These are phyloP conservation scores for Lepidocolaptes lacrymiger DNA, from an alignment of 2,797 vertebrate species.

Conservation along the genomic window DNA sequence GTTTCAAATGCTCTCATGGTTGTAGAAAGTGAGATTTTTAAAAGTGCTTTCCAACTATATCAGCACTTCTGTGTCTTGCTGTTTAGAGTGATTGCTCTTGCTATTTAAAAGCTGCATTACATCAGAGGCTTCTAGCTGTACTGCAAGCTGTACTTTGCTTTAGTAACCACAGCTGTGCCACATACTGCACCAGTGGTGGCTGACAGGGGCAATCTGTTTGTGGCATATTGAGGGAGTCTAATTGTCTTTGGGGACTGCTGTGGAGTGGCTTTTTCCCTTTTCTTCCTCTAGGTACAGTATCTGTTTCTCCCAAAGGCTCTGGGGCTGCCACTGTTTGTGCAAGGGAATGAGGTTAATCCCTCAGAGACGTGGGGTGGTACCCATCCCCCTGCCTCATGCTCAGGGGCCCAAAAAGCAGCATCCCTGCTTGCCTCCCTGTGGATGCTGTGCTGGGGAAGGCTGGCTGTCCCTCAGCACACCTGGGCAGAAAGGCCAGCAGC, in stretches of 20 bases:
- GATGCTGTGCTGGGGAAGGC: background rate
- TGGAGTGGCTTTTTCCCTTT: background rate
- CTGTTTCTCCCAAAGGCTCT: background rate
- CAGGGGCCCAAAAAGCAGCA: background rate
- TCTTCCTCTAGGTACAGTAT: background rate
- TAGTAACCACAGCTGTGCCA: constrained; percentile 9
- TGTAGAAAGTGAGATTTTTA: background rate
- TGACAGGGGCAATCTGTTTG: constrained; percentile 1
- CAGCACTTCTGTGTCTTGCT: background rate
- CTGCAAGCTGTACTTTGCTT: background rate
- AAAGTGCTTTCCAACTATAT: background rate
- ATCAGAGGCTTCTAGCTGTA: background rate
- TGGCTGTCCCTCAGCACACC: background rate
- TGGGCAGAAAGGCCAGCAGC: background rate
- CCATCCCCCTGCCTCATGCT: background rate
- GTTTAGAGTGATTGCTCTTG: background rate
- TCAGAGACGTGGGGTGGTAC: background rate
- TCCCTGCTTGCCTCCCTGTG: rapidly evolving
- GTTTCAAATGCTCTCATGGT: background rate
- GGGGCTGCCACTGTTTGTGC: background rate
- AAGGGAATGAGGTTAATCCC: background rate
- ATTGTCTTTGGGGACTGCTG: background rate
- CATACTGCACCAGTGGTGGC: background rate
- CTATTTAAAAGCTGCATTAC: background rate
- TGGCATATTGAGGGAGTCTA: background rate